These are phyloP conservation scores for Nomada flava DNA, from an alignment of 2,888 invertebrate species.

Conservation along the genomic window DNA sequence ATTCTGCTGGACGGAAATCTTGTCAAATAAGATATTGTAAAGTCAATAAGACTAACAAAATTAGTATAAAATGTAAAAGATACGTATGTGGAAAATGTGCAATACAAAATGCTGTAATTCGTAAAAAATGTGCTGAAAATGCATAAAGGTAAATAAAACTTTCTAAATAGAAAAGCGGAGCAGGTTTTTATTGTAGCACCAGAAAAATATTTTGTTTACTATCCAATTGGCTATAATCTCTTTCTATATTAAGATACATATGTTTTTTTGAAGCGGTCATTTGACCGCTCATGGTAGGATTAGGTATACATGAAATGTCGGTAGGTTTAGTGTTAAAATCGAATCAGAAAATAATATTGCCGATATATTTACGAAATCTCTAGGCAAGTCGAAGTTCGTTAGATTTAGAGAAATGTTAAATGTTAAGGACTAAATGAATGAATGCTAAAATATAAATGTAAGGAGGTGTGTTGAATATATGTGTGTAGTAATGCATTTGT, in stretches of 20 bases:
- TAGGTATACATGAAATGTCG: too few relatives aligned
- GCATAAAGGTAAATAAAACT: slow-evolving; percentile 13
- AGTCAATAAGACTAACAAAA: slow-evolving; percentile 21
- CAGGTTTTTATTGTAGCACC: too few relatives aligned
- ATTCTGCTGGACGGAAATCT: slow-evolving; percentile 4
- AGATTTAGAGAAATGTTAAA: not conserved
- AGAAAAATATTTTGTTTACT: not conserved
- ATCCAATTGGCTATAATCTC: slow-evolving; percentile 11
- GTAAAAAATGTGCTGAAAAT: slow-evolving; percentile 6
- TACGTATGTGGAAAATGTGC: slow-evolving; percentile 12
- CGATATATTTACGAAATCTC: slow-evolving; percentile 26
- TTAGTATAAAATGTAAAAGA: slow-evolving; percentile 13
- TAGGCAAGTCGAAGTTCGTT: not conserved
- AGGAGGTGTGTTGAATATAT: not conserved
- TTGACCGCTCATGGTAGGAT: too few relatives aligned
- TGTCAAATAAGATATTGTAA: slow-evolving; percentile 9
- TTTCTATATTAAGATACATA: not conserved
- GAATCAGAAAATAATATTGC: slow-evolving; percentile 27
- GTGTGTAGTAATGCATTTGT: too few relatives aligned
- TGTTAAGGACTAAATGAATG: not conserved
- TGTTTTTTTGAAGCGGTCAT: too few relatives aligned
- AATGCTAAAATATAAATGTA: not conserved
- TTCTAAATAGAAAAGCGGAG: slow-evolving; percentile 8
- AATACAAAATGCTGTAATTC: slow-evolving; percentile 3
- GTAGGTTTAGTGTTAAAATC: not conserved